phyloP scores from a whole-genome alignment of 2,888 invertebrate genomes.

The Leptarthrus brevirostris region DNA sequence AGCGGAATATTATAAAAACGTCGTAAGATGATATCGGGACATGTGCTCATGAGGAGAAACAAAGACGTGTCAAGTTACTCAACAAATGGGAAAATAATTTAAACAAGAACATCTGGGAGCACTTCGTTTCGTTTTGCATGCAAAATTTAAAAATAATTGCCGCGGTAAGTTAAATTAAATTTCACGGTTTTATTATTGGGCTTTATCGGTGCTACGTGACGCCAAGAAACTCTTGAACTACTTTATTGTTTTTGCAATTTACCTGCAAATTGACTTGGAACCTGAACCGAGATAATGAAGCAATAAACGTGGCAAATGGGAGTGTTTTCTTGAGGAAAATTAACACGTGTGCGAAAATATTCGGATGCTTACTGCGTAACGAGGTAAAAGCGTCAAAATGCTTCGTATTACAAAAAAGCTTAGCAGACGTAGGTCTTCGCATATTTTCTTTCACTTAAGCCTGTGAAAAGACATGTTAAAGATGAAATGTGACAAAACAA shows the following conservation, averaged over 20 bases:
- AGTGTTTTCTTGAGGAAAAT: too few species aligned
- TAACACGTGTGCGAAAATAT: neutral
- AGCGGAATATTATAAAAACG: neutral
- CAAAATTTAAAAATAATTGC: too few species aligned
- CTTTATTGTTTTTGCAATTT: too few species aligned
- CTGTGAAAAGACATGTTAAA: neutral
- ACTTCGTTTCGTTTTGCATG: too few species aligned
- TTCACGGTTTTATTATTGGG: too few species aligned
- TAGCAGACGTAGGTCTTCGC: slow-evolving; percentile 17
- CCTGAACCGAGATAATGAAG: too few species aligned
- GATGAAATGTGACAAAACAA: neutral
- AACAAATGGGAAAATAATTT: neutral
- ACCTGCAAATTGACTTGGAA: too few species aligned
- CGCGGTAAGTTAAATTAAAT: too few species aligned
- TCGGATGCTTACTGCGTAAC: neutral
- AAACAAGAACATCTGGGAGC: too few species aligned
- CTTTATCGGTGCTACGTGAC: too few species aligned
- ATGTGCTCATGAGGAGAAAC: neutral
- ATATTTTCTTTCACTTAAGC: slow-evolving; percentile 34
- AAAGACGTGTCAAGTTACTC: neutral
- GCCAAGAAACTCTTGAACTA: too few species aligned
- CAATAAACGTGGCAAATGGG: too few species aligned
- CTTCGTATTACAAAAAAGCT: neutral
- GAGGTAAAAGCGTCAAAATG: neutral
- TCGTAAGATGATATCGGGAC: neutral